phyloP scores from a whole-genome alignment of 2,113 vertebrate species.

The Pavo muticus region DNA sequence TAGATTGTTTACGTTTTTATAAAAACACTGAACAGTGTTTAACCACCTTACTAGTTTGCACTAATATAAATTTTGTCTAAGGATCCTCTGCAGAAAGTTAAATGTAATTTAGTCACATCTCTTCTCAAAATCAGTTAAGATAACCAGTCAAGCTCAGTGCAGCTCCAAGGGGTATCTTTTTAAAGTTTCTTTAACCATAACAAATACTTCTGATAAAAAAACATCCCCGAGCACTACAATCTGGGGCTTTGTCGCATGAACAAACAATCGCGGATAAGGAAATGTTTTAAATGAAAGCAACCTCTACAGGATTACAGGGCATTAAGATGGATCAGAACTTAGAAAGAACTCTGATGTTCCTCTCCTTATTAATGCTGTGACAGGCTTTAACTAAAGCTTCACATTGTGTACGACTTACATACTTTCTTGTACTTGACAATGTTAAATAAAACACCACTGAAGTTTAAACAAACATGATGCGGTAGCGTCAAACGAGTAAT shows the following conservation, averaged over 20 bases:
- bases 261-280: background rate
- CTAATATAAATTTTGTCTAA: background rate
- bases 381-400: background rate
- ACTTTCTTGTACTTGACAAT: background rate
- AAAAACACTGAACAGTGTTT: background rate
- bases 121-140: constrained; percentile 11
- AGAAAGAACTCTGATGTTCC: background rate
- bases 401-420: background rate
- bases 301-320: background rate
- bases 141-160: background rate
- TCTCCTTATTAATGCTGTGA: background rate
- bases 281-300: background rate
- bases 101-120: background rate
- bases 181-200: background rate
- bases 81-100: background rate
- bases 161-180: background rate
- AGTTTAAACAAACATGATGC: background rate
- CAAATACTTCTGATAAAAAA: constrained; percentile 5
- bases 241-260: background rate
- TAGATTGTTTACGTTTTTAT: background rate
- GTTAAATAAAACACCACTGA: background rate
- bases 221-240: background rate
- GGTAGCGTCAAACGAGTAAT: background rate
- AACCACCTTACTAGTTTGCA: background rate
- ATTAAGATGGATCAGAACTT: background rate